A percentile compares a stretch with the other conserved stretches of the same genome.
Conservation (phyloP, 2,888 invertebrate genomes). For the Campaea margaritaria region DNA sequence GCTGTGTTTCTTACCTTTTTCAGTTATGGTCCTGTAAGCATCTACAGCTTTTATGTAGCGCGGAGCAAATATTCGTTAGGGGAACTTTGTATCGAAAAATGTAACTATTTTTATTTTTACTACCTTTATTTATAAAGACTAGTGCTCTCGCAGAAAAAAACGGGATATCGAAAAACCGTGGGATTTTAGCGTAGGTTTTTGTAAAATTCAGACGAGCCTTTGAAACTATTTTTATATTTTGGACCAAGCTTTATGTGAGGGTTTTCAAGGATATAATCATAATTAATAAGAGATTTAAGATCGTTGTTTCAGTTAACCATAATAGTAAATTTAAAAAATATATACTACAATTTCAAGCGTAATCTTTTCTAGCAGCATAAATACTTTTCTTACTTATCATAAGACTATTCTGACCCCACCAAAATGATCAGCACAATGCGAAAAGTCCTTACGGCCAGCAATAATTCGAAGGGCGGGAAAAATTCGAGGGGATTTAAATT, state of each 20-base stretch:
- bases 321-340: no score
- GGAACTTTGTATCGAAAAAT: slow-evolving; percentile 42
- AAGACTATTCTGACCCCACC: slow-evolving; percentile 57
- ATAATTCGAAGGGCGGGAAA: slow-evolving; percentile 80
- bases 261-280: no score
- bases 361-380: background rate
- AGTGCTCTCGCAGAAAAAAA: no score
- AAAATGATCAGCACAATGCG: slow-evolving; percentile 65
- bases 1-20: slow-evolving; percentile 64
- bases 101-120: background rate
- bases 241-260: no score
- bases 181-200: no score
- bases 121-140: no score
- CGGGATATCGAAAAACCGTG: no score
- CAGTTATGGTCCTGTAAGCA: slow-evolving; percentile 69
- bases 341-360: no score
- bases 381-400: slow-evolving; percentile 24
- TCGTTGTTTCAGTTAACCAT: no score
- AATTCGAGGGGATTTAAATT: slow-evolving; percentile 83
- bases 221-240: no score
- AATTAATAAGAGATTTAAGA: no score
- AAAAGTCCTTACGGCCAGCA: slow-evolving; percentile 70
- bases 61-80: slow-evolving; percentile 49
- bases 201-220: no score
- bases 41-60: slow-evolving; percentile 55